A percentile compares a stretch with the other conserved stretches of the same genome.
Evolutionary conservation across 2,113 vertebrate genomes (phyloP).

Genomic region (Gambusia affinis): DNA sequence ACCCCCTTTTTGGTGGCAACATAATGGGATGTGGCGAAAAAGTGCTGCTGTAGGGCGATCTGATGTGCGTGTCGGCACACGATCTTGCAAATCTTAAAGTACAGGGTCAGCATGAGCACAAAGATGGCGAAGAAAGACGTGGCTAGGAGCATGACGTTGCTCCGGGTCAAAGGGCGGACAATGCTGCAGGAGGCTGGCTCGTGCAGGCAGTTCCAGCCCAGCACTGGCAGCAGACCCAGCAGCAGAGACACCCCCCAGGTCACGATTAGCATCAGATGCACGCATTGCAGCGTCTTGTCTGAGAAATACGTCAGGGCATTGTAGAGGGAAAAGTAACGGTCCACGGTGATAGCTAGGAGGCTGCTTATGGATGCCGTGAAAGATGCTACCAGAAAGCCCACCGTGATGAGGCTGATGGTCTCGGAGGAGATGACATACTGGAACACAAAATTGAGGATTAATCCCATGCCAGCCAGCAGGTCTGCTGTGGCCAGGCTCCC

Average conservation of each 20-base stretch:
- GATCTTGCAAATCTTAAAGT: conserved; percentile 96
- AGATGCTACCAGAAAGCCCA: conserved; percentile 95
- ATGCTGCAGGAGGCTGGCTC: conserved; percentile 89
- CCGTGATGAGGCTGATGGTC: conserved; percentile 92
- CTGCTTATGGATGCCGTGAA: conserved; percentile 97
- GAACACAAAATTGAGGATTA: conserved; percentile 97
- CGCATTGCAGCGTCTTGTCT: conserved; percentile 89
- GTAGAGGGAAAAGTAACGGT: conserved; percentile 96
- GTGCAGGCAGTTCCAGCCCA: conserved; percentile 96
- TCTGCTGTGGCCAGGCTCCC: conserved; percentile 96
- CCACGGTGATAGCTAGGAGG: conserved; percentile 94
- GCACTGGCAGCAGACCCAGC: conserved; percentile 89
- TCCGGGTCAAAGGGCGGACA: conserved; percentile 90
- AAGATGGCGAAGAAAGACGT: conserved; percentile 91
- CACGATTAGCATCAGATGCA: conserved; percentile 89
- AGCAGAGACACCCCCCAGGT: conserved; percentile 93
- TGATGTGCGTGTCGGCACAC: conserved; percentile 96
- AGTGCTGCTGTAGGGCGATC: conserved; percentile 98
- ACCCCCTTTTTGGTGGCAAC: conserved; percentile 95
- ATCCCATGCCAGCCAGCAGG: conserved; percentile 92
- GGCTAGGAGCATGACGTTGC: conserved; percentile 89
- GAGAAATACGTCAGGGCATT: conserved; percentile 97
- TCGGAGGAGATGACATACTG: conserved; percentile 94
- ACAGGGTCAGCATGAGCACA: conserved; percentile 91
- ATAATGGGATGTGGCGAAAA: conserved; percentile 91